Conservation (phyloP, 2,888 invertebrate genomes). For the Listrodromus nycthemerus region DNA sequence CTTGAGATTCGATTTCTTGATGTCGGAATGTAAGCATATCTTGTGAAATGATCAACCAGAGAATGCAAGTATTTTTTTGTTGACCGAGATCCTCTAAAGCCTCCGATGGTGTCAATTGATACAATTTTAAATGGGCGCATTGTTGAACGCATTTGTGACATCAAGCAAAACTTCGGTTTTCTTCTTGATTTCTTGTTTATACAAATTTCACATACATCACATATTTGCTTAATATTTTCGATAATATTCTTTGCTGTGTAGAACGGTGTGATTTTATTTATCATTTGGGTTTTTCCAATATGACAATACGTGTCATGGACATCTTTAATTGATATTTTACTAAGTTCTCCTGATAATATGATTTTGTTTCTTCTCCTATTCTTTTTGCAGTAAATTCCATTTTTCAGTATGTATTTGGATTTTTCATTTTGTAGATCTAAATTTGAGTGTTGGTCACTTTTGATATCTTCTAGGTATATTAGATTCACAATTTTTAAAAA, state of each 20-base stretch:
- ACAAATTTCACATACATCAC: no score
- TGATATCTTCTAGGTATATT: no score
- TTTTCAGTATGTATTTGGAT: neutral
- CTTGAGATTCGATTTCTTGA: neutral
- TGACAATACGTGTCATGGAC: neutral
- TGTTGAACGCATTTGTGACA: neutral
- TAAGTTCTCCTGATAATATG: neutral
- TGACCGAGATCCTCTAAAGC: neutral
- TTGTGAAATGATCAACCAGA: neutral
- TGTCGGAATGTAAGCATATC: neutral
- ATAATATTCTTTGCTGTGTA: no score
- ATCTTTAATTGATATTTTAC: neutral
- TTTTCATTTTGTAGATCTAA: neutral
- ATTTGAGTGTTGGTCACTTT: no score
- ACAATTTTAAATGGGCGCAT: neutral
- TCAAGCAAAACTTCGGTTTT: neutral
- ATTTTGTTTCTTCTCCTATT: neutral
- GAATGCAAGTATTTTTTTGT: neutral
- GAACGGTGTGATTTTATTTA: neutral
- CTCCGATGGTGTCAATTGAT: slow-evolving; percentile 1
- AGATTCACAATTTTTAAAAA: no score
- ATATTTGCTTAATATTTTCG: no score
- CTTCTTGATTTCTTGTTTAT: neutral
- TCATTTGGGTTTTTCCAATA: neutral
- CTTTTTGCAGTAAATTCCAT: neutral